phyloP scores from a whole-genome alignment of 1,140 invertebrate species.

The Ceratitis capitata region DNA sequence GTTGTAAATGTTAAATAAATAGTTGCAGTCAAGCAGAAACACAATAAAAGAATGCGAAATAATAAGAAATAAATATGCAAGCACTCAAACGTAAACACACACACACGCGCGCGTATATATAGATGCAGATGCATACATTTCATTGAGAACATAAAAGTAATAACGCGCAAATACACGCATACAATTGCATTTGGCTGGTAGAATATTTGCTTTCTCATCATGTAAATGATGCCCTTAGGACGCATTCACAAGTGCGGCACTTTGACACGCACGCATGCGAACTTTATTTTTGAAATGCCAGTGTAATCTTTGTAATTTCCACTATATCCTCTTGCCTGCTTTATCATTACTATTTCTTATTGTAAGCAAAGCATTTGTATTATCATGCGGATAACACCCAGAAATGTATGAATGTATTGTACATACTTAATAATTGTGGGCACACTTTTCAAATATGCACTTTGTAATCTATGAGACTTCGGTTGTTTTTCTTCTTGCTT shows the following conservation, averaged over 20 bases:
- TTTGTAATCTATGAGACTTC: too few relatives aligned
- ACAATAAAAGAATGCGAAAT: neutral
- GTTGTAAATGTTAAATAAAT: constrained; percentile 12
- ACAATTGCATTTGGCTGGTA: neutral
- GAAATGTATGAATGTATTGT: too few relatives aligned
- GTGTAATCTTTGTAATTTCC: neutral
- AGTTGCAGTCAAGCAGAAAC: constrained; percentile 29
- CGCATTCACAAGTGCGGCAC: constrained; percentile 1
- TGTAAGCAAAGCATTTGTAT: neutral
- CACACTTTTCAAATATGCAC: neutral
- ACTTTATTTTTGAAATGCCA: neutral
- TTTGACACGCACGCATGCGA: neutral
- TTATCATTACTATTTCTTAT: neutral
- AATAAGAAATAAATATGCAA: neutral
- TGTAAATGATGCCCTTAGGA: neutral
- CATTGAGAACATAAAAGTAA: neutral
- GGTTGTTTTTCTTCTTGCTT: too few relatives aligned
- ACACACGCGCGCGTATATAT: too few relatives aligned
- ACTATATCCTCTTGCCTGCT: neutral
- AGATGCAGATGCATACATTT: too few relatives aligned
- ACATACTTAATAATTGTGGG: too few relatives aligned
- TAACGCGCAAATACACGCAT: neutral
- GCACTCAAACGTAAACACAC: neutral
- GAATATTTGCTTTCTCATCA: neutral
- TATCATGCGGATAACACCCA: neutral